phyloP scores from a whole-genome alignment of 2,888 invertebrate genomes.

The Dryomyza anilis region DNA sequence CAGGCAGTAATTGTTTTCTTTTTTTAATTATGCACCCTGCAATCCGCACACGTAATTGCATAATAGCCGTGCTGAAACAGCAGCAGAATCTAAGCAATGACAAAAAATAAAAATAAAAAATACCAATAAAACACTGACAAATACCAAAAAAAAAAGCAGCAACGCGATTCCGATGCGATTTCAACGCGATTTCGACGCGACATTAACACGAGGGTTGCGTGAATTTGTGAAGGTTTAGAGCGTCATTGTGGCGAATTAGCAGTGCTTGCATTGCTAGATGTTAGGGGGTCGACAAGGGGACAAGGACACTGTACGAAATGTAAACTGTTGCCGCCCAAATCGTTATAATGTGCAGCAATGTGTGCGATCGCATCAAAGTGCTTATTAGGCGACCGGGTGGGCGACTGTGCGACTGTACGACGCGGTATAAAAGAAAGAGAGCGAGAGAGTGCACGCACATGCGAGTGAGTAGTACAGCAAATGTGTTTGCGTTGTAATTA shows the following conservation, averaged over 20 bases:
- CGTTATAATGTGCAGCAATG: slow-evolving; percentile 24
- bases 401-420: background rate
- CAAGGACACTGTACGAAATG: background rate
- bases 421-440: background rate
- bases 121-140: background rate
- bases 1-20: no score
- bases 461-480: background rate
- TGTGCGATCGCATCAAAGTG: slow-evolving; percentile 12
- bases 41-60: no score
- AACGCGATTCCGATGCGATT: background rate
- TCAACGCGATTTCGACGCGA: slow-evolving; percentile 10
- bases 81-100: background rate
- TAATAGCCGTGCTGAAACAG: background rate
- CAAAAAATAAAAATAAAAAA: background rate
- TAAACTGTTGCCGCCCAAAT: slow-evolving; percentile 20
- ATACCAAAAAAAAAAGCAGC: background rate
- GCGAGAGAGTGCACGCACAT: background rate
- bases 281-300: background rate
- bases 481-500: slow-evolving; percentile 3
- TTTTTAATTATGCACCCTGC: no score
- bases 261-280: slow-evolving; percentile 6
- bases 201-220: slow-evolving; percentile 44
- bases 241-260: slow-evolving; percentile 50
- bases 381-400: background rate
- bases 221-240: slow-evolving; percentile 60